A percentile compares a stretch with the other conserved stretches of the same genome.
phyloP scores from a whole-genome alignment of 2,888 invertebrate species.

The Tachina fera region DNA sequence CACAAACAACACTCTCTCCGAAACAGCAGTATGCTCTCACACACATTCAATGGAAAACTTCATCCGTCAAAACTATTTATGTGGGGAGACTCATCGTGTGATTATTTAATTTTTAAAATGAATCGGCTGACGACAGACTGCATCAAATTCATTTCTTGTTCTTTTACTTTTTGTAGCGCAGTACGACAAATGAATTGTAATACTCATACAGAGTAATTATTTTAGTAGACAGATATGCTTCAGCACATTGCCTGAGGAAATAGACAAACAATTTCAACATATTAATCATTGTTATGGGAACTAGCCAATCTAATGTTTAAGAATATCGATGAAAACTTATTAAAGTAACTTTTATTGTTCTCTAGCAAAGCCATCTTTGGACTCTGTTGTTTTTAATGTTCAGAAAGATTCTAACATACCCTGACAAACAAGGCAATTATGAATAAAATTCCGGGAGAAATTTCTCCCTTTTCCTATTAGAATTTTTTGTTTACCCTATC shows the following conservation, averaged over 20 bases:
- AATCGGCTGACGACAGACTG: background rate
- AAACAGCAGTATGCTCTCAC: background rate
- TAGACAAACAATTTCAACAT: constrained; percentile 20
- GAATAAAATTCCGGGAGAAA: too few relatives aligned
- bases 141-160: background rate
- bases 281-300: too few relatives aligned
- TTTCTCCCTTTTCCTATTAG: too few relatives aligned
- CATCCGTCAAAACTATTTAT: constrained; percentile 40
- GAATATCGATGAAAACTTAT: too few relatives aligned
- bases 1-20: background rate
- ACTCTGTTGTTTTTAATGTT: too few relatives aligned
- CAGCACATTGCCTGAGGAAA: constrained; percentile 25
- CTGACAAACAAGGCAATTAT: too few relatives aligned
- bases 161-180: background rate
- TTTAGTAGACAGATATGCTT: too few relatives aligned
- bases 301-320: too few relatives aligned
- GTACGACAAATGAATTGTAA: constrained; percentile 2
- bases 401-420: too few relatives aligned
- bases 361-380: too few relatives aligned
- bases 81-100: background rate
- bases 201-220: background rate
- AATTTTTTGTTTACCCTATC: too few relatives aligned
- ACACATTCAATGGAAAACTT: constrained; percentile 11
- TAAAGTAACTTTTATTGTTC: too few relatives aligned
- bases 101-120: constrained; percentile 15